Evolutionary conservation across 2,113 vertebrate genomes (phyloP).

Genomic region (Carollia perspicillata): DNA sequence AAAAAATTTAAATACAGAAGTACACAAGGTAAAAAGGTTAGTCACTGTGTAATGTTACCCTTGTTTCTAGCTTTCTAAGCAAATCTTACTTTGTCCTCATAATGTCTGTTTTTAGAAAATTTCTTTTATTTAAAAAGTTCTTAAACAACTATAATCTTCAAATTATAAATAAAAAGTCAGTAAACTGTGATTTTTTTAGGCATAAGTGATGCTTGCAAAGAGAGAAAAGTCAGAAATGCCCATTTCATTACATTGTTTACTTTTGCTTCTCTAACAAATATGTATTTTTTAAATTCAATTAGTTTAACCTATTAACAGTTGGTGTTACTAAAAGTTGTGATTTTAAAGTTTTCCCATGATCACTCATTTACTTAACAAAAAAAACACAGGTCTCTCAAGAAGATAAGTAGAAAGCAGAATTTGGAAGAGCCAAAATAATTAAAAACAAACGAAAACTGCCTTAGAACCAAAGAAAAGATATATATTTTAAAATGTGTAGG

Average conservation of each 20-base stretch:
- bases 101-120: slow-evolving; percentile 3
- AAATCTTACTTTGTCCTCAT: background rate
- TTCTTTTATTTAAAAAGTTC: background rate
- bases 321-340: background rate
- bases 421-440: background rate
- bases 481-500: background rate
- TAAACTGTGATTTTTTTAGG: background rate
- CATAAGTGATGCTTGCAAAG: background rate
- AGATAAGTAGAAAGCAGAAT: background rate
- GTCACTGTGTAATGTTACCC: background rate
- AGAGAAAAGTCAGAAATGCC: background rate
- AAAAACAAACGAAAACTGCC: background rate
- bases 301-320: background rate
- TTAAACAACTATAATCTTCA: slow-evolving; percentile 8
- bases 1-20: slow-evolving; percentile 23
- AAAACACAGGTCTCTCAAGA: background rate
- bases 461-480: background rate
- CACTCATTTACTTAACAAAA: background rate
- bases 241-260: background rate
- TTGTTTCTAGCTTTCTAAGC: slow-evolving; percentile 17
- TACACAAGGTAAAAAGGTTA: background rate
- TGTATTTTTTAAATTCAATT: background rate
- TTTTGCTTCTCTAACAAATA: background rate
- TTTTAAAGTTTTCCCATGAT: background rate
- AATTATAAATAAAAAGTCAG: slow-evolving; percentile 32